These are phyloP conservation scores for Cricetomys ansorgei DNA, from an alignment of 2,113 vertebrate genomes.

Conservation along the genomic window DNA sequence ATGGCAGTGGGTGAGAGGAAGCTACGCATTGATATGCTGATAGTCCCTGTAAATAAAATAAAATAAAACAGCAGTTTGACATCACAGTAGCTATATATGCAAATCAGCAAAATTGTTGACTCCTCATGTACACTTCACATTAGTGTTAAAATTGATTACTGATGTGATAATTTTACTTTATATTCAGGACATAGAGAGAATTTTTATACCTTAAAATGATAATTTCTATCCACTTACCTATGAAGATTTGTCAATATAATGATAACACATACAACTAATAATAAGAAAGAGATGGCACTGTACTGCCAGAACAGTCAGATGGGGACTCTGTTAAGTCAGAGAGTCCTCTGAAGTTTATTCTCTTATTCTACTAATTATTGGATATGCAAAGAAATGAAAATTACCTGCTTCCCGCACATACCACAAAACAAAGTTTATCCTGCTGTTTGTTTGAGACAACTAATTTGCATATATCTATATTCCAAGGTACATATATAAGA, in stretches of 20 bases:
- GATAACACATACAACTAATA: not conserved
- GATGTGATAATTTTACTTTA: not conserved
- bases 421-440: not conserved
- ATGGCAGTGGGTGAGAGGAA: not conserved
- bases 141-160: not conserved
- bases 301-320: not conserved
- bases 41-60: not conserved
- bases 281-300: not conserved
- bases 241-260: not conserved
- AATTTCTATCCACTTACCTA: not conserved
- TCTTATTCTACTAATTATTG: not conserved
- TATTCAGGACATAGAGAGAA: not conserved
- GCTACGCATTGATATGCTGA: rapidly evolving
- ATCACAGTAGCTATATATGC: not conserved
- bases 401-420: not conserved
- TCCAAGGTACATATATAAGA: not conserved
- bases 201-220: not conserved
- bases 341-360: not conserved
- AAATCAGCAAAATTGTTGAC: not conserved
- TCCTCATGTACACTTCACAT: rapidly evolving
- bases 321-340: not conserved
- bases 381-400: not conserved
- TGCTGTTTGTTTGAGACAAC: not conserved
- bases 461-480: constrained; percentile 13
- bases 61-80: not conserved